Conservation (phyloP, 2,797 vertebrate species). For the Todus mexicanus region DNA sequence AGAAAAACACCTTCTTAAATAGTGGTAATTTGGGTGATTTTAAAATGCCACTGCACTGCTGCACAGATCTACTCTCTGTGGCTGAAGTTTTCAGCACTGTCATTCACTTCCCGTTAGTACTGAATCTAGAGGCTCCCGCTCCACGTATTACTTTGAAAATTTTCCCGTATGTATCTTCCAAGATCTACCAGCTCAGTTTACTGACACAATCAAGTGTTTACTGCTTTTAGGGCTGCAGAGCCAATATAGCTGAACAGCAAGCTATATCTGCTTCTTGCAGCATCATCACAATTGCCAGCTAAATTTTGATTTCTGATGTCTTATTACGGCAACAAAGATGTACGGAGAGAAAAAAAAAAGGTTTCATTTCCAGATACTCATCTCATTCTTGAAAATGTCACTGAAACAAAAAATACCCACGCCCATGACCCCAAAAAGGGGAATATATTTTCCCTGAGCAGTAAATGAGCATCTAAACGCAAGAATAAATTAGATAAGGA, state of each 20-base stretch:
- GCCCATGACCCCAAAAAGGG: not conserved
- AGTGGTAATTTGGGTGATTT: not conserved
- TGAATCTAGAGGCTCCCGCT: not conserved
- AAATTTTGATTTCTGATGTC: conserved; percentile 54
- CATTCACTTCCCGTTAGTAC: conserved; percentile 1
- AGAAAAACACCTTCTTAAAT: not conserved
- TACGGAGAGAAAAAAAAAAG: not conserved
- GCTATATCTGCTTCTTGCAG: conserved; percentile 14
- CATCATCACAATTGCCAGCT: conserved; percentile 56
- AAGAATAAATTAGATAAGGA: not conserved
- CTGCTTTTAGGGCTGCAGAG: conserved; percentile 30
- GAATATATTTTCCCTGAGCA: not conserved
- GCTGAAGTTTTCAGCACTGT: not conserved
- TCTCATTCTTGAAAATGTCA: not conserved
- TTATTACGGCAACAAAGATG: conserved; percentile 47
- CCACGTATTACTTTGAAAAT: not conserved
- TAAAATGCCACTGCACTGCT: accelerated
- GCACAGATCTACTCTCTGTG: not conserved
- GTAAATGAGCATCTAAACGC: not conserved
- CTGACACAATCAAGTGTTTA: conserved; percentile 52
- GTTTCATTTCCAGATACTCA: conserved; percentile 25
- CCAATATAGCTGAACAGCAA: conserved; percentile 44
- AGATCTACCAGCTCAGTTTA: conserved; percentile 53
- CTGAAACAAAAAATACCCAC: not conserved
- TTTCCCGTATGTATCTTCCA: not conserved